Evolutionary conservation across 2,113 vertebrate species (phyloP).

Genomic region (Leptodactylus fuscus): DNA sequence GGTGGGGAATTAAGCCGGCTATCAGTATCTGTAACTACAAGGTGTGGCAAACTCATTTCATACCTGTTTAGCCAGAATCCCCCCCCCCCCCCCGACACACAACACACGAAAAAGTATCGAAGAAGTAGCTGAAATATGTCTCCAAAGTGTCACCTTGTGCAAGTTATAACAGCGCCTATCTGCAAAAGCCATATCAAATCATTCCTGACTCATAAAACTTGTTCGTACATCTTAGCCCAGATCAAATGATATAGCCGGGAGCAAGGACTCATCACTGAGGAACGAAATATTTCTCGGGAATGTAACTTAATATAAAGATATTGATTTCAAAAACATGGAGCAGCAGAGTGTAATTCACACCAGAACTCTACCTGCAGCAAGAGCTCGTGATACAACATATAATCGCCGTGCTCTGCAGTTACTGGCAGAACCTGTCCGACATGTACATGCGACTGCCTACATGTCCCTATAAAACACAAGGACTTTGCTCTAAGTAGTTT

Average conservation of each 20-base stretch:
- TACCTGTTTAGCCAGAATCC: neutral
- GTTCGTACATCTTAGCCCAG: neutral
- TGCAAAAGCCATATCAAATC: neutral
- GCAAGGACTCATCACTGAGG: neutral
- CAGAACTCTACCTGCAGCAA: constrained; percentile 54
- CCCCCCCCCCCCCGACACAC: neutral
- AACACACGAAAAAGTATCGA: too few relatives aligned
- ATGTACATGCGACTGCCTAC: constrained; percentile 13
- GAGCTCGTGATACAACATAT: constrained; percentile 27
- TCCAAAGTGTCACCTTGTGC: neutral
- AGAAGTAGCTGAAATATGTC: neutral
- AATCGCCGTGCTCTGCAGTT: constrained; percentile 31
- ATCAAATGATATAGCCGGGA: constrained; percentile 43
- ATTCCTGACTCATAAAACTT: constrained; percentile 1
- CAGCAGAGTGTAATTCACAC: constrained; percentile 26
- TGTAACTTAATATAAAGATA: constrained; percentile 26
- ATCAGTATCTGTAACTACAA: constrained; percentile 22
- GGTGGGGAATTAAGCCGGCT: neutral
- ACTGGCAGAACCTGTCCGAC: constrained; percentile 53
- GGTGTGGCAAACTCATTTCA: neutral
- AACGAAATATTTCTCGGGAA: neutral
- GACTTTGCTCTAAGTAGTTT: constrained; percentile 14
- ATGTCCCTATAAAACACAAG: constrained; percentile 8
- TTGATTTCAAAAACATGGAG: constrained; percentile 17
- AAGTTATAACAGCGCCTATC: constrained; percentile 24